phyloP scores from a whole-genome alignment of 2,113 vertebrate genomes.

The Emydura subglobosa region DNA sequence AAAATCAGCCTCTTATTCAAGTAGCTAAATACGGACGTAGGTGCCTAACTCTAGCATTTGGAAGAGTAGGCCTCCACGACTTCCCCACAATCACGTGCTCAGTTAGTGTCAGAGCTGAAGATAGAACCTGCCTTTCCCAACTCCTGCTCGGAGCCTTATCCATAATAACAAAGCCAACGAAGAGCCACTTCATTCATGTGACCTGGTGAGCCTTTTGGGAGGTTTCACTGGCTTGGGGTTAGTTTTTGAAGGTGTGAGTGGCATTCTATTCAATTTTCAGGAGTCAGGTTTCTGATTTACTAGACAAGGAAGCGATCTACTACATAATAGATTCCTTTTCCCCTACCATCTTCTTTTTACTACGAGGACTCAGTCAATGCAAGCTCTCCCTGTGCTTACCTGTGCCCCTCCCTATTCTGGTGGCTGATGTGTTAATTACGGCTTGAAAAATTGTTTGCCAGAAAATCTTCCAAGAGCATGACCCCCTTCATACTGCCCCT shows the following conservation, averaged over 20 bases:
- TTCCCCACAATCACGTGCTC: background rate
- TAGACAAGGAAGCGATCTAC: accelerated
- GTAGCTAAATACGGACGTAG: background rate
- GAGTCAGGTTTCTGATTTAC: background rate
- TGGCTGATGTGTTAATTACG: background rate
- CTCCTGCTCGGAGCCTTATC: background rate
- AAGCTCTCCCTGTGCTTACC: background rate
- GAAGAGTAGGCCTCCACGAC: accelerated
- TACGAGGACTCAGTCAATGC: background rate
- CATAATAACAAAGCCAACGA: background rate
- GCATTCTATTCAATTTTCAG: background rate
- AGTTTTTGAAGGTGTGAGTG: background rate
- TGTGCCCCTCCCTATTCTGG: background rate
- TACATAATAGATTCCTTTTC: accelerated
- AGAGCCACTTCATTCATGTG: accelerated
- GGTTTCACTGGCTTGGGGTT: background rate
- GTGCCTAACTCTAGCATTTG: background rate
- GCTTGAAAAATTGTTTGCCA: background rate
- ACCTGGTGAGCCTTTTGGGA: background rate
- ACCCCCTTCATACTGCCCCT: background rate
- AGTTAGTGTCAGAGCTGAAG: background rate
- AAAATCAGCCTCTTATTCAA: background rate
- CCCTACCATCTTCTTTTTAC: background rate
- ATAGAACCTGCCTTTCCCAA: background rate
- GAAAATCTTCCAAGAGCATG: background rate